These are phyloP conservation scores for Callospermophilus lateralis DNA, from an alignment of 2,113 vertebrate genomes.

Conservation along the genomic window DNA sequence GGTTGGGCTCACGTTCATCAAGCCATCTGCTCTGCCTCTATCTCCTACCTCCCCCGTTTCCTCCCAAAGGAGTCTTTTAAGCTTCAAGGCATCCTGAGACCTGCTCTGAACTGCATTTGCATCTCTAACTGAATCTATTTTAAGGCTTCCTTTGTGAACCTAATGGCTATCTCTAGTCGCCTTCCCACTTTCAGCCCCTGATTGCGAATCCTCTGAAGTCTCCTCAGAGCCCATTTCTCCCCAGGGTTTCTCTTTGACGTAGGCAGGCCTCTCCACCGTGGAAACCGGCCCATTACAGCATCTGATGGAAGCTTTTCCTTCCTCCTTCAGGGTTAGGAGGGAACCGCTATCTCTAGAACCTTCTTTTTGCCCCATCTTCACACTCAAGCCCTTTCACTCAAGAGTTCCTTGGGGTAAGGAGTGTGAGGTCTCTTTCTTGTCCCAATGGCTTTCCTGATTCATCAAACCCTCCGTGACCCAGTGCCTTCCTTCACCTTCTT, in stretches of 20 bases:
- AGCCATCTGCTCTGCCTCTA: neutral
- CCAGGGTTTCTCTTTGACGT: neutral
- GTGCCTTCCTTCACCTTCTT: neutral
- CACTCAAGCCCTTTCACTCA: neutral
- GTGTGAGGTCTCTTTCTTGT: neutral
- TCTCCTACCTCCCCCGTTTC: neutral
- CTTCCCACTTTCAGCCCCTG: neutral
- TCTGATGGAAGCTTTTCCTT: neutral
- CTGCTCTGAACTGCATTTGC: conserved; percentile 59
- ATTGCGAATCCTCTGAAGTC: neutral
- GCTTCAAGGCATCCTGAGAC: neutral
- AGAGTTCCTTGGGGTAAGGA: neutral
- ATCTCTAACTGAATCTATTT: conserved; percentile 57
- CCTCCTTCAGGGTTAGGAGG: neutral
- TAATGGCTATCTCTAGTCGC: neutral
- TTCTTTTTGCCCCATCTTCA: neutral
- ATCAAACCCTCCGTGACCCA: neutral
- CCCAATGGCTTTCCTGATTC: neutral
- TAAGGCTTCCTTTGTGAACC: conserved; percentile 50
- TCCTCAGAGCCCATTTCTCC: neutral
- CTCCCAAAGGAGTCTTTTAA: conserved; percentile 26
- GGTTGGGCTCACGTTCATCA: neutral
- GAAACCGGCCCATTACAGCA: neutral
- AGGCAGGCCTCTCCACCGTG: neutral
- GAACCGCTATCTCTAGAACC: neutral